These are phyloP conservation scores for Lepidocyrtoides sp. DNA, from an alignment of 2,888 invertebrate genomes.

Conservation along the genomic window DNA sequence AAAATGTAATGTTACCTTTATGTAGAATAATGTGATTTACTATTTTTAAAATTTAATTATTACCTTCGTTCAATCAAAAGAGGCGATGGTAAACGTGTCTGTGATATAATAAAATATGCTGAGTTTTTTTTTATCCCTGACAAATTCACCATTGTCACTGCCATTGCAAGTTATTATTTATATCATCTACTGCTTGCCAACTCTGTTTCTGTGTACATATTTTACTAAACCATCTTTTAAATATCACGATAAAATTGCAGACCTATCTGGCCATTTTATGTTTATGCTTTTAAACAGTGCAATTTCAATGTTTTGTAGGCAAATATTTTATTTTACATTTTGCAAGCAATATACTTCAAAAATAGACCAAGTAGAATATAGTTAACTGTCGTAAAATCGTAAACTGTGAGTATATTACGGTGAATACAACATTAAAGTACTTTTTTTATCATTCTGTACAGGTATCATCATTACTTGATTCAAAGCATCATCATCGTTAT, in stretches of 20 bases:
- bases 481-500: too few species aligned
- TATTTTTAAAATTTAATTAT: neutral
- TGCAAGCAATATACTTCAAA: conserved; percentile 12
- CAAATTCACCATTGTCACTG: neutral
- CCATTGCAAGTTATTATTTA: neutral
- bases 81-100: neutral
- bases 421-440: neutral
- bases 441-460: too few species aligned
- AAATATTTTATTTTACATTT: neutral
- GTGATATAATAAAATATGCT: conserved; percentile 18
- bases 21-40: neutral
- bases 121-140: conserved; percentile 11
- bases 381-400: too few species aligned
- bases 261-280: neutral
- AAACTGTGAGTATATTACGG: neutral
- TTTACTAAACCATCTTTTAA: conserved; percentile 24
- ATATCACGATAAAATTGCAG: conserved; percentile 33
- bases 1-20: neutral
- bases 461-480: too few species aligned
- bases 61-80: neutral
- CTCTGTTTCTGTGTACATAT: neutral
- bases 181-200: neutral
- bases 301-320: neutral
- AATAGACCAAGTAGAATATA: conserved; percentile 24
- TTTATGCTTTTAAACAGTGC: neutral